phyloP scores from a whole-genome alignment of 2,113 vertebrate species.

The Callionymus lyra region DNA sequence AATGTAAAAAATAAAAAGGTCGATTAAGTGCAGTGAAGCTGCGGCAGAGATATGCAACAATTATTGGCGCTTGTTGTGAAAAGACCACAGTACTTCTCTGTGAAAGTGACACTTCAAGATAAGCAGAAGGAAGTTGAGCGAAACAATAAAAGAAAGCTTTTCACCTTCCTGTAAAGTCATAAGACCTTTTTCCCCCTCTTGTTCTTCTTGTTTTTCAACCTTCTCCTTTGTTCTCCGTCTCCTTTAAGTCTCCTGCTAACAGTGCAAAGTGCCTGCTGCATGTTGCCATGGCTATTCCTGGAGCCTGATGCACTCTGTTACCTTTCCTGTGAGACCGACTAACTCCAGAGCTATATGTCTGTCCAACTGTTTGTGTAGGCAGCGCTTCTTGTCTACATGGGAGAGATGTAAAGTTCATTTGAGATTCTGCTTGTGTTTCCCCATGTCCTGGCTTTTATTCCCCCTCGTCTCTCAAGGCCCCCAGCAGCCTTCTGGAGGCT shows the following conservation, averaged over 20 bases:
- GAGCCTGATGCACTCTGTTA: slow-evolving; percentile 43
- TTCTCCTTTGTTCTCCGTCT: slow-evolving; percentile 27
- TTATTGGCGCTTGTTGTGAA: not conserved
- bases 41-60: not conserved
- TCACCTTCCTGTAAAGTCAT: not conserved
- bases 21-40: not conserved
- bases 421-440: not conserved
- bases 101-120: not conserved
- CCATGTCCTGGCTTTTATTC: not conserved
- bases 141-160: not conserved
- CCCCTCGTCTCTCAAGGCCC: slow-evolving; percentile 67
- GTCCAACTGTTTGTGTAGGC: slow-evolving; percentile 10
- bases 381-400: not conserved
- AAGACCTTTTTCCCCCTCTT: slow-evolving; percentile 15
- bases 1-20: not conserved
- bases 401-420: slow-evolving; percentile 2
- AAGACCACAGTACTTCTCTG: too few relatives aligned
- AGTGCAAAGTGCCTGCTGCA: slow-evolving; percentile 47
- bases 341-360: slow-evolving; percentile 22
- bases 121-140: not conserved
- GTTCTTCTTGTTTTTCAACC: slow-evolving; percentile 20
- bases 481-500: slow-evolving; percentile 87
- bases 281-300: slow-evolving; percentile 57
- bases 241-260: slow-evolving; percentile 42
- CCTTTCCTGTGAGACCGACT: slow-evolving; percentile 50